phyloP scores from a whole-genome alignment of 2,888 invertebrate genomes.

The Drosophila tripunctata region DNA sequence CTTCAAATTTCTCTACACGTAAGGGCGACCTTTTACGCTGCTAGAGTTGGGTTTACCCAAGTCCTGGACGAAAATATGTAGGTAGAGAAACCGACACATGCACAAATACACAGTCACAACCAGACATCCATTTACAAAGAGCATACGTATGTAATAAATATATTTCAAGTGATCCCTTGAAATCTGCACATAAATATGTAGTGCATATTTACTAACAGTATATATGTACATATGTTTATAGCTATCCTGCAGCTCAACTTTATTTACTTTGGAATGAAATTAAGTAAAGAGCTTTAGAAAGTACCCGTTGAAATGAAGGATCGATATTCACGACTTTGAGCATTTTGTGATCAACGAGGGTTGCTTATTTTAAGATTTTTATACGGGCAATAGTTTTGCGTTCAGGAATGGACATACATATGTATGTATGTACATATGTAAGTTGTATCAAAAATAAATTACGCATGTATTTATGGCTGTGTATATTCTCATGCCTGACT shows the following conservation, averaged over 20 bases:
- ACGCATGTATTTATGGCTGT: background rate
- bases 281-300: background rate
- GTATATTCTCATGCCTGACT: background rate
- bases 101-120: background rate
- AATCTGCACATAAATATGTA: background rate
- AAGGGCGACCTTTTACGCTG: background rate
- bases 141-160: background rate
- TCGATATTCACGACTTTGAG: background rate
- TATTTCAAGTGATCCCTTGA: background rate
- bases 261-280: background rate
- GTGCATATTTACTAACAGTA: background rate
- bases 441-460: conserved; percentile 5
- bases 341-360: background rate
- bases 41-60: background rate
- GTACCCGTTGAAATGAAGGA: background rate
- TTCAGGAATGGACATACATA: background rate
- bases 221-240: too few species aligned
- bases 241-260: background rate
- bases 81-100: background rate
- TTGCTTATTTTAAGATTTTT: background rate
- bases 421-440: background rate
- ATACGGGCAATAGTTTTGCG: background rate
- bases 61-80: too few species aligned
- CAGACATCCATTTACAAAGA: background rate
- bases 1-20: background rate